Conservation (phyloP, 2,888 invertebrate genomes). For the Amphipoea oculea region DNA sequence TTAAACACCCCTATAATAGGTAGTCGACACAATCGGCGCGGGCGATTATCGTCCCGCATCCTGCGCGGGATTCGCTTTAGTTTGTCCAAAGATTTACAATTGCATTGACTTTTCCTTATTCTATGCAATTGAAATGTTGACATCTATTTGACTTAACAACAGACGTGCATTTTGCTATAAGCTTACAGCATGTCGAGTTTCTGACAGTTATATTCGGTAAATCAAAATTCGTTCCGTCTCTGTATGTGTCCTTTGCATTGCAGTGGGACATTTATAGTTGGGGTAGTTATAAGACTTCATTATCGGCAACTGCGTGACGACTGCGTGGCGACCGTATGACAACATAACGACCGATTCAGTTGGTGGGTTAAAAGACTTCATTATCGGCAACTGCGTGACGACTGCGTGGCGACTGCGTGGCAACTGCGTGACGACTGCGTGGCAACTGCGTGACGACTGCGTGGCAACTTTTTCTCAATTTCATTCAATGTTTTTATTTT, state of each 20-base stretch:
- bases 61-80: background rate
- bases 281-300: background rate
- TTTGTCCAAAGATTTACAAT: background rate
- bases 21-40: background rate
- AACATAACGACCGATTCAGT: background rate
- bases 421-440: constrained; percentile 35
- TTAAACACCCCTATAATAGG: too few relatives aligned
- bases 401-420: constrained; percentile 15
- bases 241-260: background rate
- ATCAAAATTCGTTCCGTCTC: background rate
- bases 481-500: constrained; percentile 7
- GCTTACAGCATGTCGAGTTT: background rate
- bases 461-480: constrained; percentile 13
- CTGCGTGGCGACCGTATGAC: constrained; percentile 17
- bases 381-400: constrained; percentile 27
- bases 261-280: background rate
- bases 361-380: background rate
- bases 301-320: constrained; percentile 10
- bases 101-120: constrained; percentile 4
- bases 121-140: background rate
- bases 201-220: background rate
- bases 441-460: constrained; percentile 21
- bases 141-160: background rate
- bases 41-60: too few relatives aligned
- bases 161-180: too few relatives aligned